Conservation (phyloP, 2,888 invertebrate species). For the Eumacrocentrus americanus region DNA sequence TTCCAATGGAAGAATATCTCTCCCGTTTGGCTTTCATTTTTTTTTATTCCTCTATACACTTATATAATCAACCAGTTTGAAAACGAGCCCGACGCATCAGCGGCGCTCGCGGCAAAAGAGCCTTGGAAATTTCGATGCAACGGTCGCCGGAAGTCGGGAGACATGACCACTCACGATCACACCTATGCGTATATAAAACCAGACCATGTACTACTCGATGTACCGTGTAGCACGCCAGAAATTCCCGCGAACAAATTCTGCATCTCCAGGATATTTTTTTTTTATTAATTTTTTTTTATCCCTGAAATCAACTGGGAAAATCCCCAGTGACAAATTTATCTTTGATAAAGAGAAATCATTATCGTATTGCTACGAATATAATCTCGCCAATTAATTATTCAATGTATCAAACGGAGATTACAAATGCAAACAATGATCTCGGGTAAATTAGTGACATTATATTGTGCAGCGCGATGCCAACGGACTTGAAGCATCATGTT, state of each 20-base stretch:
- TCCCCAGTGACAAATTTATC: no score
- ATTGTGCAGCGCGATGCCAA: neutral
- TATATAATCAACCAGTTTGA: constrained; percentile 47
- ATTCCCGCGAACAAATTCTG: no score
- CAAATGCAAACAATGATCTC: neutral
- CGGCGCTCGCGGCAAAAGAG: neutral
- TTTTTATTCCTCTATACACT: constrained; percentile 27
- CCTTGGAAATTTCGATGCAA: constrained; percentile 20
- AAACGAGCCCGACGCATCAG: constrained; percentile 39
- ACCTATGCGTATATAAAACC: no score
- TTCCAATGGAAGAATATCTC: no score
- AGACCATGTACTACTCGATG: no score
- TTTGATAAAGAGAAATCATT: no score
- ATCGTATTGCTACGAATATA: no score
- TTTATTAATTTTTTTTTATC: no score
- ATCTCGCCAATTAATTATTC: neutral
- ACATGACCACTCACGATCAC: neutral
- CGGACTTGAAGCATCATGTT: neutral
- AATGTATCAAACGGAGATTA: neutral
- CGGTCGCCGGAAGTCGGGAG: constrained; percentile 11
- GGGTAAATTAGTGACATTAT: neutral
- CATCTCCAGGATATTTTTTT: no score
- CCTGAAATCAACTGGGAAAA: no score
- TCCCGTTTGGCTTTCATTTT: no score
- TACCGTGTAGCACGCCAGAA: no score